These are phyloP conservation scores for Zaprionus tsacasi DNA, from an alignment of 1,140 invertebrate species.

Conservation along the genomic window DNA sequence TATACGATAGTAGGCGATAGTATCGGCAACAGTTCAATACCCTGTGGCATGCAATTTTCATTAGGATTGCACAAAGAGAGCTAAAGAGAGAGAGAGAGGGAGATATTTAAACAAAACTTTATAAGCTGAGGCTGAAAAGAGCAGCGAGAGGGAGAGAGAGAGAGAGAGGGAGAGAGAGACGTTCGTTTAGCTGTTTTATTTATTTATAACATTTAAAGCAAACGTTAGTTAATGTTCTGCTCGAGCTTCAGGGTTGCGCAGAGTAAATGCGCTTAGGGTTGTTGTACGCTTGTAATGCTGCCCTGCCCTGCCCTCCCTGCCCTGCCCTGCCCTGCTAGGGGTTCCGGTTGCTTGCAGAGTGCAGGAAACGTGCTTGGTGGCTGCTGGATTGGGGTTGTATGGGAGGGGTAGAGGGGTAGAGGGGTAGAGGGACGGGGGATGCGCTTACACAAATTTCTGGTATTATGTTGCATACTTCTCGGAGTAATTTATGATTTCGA, in stretches of 20 bases:
- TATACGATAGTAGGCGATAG: constrained; percentile 13
- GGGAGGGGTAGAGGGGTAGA: no score
- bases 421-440: constrained; percentile 9
- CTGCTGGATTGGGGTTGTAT: neutral
- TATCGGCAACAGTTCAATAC: constrained; percentile 30
- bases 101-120: constrained; percentile 33
- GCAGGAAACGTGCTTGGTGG: neutral
- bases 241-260: constrained; percentile 43
- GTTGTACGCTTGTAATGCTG: constrained; percentile 10
- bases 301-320: constrained; percentile 1
- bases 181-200: constrained; percentile 57
- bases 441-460: constrained; percentile 77
- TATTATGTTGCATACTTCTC: constrained; percentile 79
- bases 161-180: neutral
- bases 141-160: neutral
- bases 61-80: constrained; percentile 23
- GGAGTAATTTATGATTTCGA: constrained; percentile 78
- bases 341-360: constrained; percentile 2
- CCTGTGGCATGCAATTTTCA: constrained; percentile 58
- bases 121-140: constrained; percentile 4
- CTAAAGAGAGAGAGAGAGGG: no score
- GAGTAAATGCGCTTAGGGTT: constrained; percentile 70
- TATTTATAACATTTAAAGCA: constrained; percentile 71
- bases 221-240: constrained; percentile 60
- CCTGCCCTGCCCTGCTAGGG: neutral